Base-by-base conservation (phyloP, 2,888 invertebrate species). In the Andrena dorsata region DNA sequence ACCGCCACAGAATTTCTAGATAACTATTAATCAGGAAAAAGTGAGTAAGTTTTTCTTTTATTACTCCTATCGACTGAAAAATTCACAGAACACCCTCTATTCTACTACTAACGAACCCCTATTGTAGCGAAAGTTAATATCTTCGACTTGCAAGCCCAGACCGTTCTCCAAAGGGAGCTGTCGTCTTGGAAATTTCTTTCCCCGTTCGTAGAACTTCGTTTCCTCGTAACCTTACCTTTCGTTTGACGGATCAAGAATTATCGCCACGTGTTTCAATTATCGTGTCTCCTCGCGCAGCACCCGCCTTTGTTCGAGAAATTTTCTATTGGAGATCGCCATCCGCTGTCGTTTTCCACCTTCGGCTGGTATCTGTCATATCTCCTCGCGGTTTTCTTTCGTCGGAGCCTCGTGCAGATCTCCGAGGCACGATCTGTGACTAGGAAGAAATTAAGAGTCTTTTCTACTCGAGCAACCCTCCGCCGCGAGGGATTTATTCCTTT, bases 401-500 rank as follows among this genome's bases (percentile, higher is more conserved):
- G 6, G n/a, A 60, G 8, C 26, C 49, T 20, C 51, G 69, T 23
- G 13, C 16, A 10, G 16, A 49, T 64, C 49, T 65, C 64, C 10
- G 20, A 41, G 61, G 49, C 60, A 65, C 49, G 51, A 41, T 53
- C 30, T 6, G 23, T 7, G 26, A 73, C 66, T 20, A 26, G 47
- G 51, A 65, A 58, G 65, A 63, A 69, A 77, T 58, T 56, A 68
- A 76, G 56, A 49, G 35, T 60, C 49, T 53, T 63, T 41, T 51
- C 26, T 47, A n/a, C 6, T 13, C n/a, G 61, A 61, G 23, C 53
- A 23, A 23, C 56, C 10, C 20, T 28, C 7, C 41, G 72, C 83
- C n/a, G 71, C 23, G 6, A 76, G 83, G 63, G 77, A 75, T 73
- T 72, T 78, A 70, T 76, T 75, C 73, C 72, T 82, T 28, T 75